These are phyloP conservation scores for Oreochromis tanganicae DNA, from an alignment of 2,113 vertebrate species.

Conservation along the genomic window DNA sequence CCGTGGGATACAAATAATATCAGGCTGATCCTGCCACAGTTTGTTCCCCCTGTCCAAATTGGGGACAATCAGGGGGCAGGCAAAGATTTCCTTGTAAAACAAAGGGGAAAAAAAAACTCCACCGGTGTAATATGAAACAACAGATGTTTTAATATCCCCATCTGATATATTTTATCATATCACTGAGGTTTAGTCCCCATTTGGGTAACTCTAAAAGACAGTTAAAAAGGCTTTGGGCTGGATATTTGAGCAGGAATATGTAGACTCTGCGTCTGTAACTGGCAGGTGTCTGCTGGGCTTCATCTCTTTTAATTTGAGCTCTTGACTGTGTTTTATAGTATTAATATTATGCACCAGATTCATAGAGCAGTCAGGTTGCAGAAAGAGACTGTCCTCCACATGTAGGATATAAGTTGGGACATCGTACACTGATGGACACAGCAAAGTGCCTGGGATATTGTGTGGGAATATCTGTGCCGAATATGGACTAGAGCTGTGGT, in stretches of 20 bases:
- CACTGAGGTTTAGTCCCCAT: neutral
- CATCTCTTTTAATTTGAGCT: neutral
- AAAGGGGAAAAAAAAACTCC: too few species aligned
- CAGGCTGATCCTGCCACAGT: neutral
- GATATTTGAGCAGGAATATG: neutral
- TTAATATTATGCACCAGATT: neutral
- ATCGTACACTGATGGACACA: neutral
- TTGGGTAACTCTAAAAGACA: rapidly evolving
- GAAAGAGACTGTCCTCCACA: too few species aligned
- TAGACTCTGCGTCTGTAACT: neutral
- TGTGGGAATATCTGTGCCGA: neutral
- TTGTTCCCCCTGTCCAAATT: neutral
- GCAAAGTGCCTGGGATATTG: neutral
- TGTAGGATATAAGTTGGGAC: neutral
- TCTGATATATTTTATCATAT: neutral
- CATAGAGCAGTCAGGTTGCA: neutral
- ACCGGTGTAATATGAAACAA: neutral
- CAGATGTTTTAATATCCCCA: neutral
- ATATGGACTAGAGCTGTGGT: neutral
- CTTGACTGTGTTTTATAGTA: neutral
- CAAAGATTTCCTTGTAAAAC: too few species aligned
- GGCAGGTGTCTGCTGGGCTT: neutral
- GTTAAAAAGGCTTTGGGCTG: neutral
- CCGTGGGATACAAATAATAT: neutral
- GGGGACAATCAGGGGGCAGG: too few species aligned